A percentile compares a stretch with the other conserved stretches of the same genome.
These are phyloP conservation scores for Drosophila asahinai DNA, from an alignment of 1,140 invertebrate genomes.

Conservation along the genomic window DNA sequence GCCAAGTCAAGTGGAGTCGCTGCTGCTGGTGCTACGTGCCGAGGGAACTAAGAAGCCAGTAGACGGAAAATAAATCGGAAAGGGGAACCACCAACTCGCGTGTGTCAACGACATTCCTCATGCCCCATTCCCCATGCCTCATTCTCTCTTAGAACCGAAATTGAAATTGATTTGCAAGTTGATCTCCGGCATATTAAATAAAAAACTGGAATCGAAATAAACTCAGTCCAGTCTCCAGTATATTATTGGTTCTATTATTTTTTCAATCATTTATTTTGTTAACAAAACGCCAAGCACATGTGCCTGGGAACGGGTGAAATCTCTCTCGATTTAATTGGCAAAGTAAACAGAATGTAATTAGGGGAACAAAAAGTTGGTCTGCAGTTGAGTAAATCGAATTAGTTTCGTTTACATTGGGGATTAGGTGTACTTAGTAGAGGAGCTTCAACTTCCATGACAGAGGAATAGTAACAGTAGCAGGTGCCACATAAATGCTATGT, in stretches of 20 bases:
- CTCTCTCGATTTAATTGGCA: slow-evolving; percentile 41
- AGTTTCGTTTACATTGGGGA: slow-evolving; percentile 68
- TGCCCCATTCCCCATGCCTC: background rate
- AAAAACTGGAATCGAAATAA: slow-evolving; percentile 28
- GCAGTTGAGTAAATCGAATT: slow-evolving; percentile 65
- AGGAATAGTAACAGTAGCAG: slow-evolving; percentile 3
- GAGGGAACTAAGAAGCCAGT: slow-evolving; percentile 28
- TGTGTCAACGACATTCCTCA: slow-evolving; percentile 38
- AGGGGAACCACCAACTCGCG: slow-evolving; percentile 13
- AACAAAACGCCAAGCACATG: slow-evolving; percentile 10
- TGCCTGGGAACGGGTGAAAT: slow-evolving; percentile 3
- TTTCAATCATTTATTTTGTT: slow-evolving; percentile 1
- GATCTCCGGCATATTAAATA: slow-evolving; percentile 73
- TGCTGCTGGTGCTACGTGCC: slow-evolving; percentile 65
- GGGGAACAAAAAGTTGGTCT: slow-evolving; percentile 52
- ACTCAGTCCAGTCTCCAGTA: background rate
- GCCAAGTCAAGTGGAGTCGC: slow-evolving; percentile 62
- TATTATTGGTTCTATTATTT: background rate
- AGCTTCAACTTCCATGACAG: slow-evolving; percentile 2
- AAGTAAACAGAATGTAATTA: slow-evolving; percentile 53
- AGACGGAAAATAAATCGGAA: slow-evolving; percentile 22
- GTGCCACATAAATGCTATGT: slow-evolving; percentile 41
- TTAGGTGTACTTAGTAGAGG: slow-evolving; percentile 55
- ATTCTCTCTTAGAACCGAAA: slow-evolving; percentile 29
- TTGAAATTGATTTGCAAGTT: slow-evolving; percentile 74